Evolutionary conservation across 2,113 vertebrate species (phyloP), one percentile per base, ranked within the genome.

Genomic region (Chionomys nivalis): DNA sequence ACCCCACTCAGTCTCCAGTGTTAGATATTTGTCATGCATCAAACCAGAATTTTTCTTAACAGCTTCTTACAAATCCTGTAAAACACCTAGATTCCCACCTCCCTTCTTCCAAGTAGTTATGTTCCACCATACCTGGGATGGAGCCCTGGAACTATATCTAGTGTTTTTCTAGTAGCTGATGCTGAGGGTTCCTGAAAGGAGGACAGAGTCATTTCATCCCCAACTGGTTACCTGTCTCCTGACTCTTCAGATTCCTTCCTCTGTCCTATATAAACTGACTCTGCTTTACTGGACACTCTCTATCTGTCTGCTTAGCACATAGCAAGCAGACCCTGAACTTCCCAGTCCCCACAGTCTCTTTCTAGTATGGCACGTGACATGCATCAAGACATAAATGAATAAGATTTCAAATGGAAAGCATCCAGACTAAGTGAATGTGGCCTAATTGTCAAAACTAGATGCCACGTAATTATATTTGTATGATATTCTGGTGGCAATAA

Each of bases 41-140:
- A 73, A 70, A 33, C 42, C 36, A 47, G 85, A 55, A 8, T 17
- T 36, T 47, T 85, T 90, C 61, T 89, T 63, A 76, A 7, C 42
- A 63, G 26, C 89, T 24, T 88, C 31, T 42, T 83, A 14, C 49
- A 94, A 91, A 91, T n/a, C 14, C 47, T 58, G 19, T 68, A 87
- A 47, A 81, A 82, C 78, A 9, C 8, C 31, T 24, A 70, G n/a
- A 58, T 33, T 11, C n/a, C 75, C 36, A 12, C 24, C 75, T 58
- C 4, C 13, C 19, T 88, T 75, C 21, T 49, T 66, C 36, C 49
- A 65, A 23, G 36, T 13, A 63, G 10, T 79, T 78, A 28, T 68
- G 21, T n/a, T 68, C 75, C 70, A 70, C 55, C 16, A 52, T 39
- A 4, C 24, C 42, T 44, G 33, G 19, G n/a, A 3, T 0, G 1